Conservation (phyloP, 1,140 invertebrate species). For the Cephus cinctus region DNA sequence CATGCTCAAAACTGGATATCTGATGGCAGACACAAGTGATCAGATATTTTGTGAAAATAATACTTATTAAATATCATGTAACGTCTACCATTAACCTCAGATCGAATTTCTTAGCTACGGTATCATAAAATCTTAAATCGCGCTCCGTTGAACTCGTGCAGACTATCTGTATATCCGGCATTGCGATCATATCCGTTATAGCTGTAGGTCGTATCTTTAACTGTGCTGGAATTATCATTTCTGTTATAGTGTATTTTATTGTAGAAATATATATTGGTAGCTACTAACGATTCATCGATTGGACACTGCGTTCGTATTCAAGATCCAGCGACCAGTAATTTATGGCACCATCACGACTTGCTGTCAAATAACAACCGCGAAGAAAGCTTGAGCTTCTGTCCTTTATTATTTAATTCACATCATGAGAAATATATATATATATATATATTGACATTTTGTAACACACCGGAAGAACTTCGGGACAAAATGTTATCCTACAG, state of each 20-base stretch:
- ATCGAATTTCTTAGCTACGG: conserved; percentile 67
- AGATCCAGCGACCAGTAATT: conserved; percentile 71
- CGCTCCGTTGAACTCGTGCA: conserved; percentile 67
- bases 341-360: conserved; percentile 66
- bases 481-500: conserved; percentile 61
- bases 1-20: conserved; percentile 39
- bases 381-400: conserved; percentile 56
- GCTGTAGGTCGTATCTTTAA: conserved; percentile 61
- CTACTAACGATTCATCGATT: conserved; percentile 61
- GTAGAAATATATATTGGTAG: background rate
- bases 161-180: conserved; percentile 70
- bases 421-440: conserved; percentile 4
- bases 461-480: conserved; percentile 55
- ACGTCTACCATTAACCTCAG: conserved; percentile 54
- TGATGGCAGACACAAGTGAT: conserved; percentile 25
- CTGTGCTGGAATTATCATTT: conserved; percentile 39
- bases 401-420: conserved; percentile 32
- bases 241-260: background rate
- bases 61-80: conserved; percentile 6
- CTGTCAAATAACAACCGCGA: conserved; percentile 66
- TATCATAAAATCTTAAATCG: conserved; percentile 72
- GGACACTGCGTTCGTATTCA: conserved; percentile 58
- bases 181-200: conserved; percentile 65
- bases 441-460: conserved; percentile 6
- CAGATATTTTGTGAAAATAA: conserved; percentile 9